A percentile compares a stretch with the other conserved stretches of the same genome.
Evolutionary conservation across 2,888 invertebrate genomes (phyloP).

Genomic region (Calameuta pallipes): DNA sequence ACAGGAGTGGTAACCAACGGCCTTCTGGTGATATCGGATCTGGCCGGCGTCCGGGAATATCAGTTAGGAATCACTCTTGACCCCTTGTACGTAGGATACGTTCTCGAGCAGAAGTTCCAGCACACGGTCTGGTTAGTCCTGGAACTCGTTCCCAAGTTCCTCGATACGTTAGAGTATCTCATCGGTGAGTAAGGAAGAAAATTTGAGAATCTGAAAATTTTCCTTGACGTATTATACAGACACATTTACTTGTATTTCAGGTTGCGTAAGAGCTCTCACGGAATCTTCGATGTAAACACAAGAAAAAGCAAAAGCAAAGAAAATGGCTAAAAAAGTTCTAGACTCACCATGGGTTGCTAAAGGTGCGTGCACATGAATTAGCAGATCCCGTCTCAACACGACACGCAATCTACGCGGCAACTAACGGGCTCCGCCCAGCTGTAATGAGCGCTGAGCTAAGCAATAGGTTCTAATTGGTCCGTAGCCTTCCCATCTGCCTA

Average conservation of each 20-base stretch:
- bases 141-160: not conserved
- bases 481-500: conserved; percentile 1
- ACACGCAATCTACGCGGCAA: conserved; percentile 19
- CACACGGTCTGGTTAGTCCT: not conserved
- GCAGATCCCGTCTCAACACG: conserved; percentile 12
- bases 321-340: not conserved
- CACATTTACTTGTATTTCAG: not conserved
- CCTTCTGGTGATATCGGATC: conserved; percentile 59
- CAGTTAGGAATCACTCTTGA: conserved; percentile 46
- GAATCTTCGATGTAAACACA: not conserved
- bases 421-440: conserved; percentile 26
- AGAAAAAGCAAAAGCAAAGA: not conserved
- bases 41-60: conserved; percentile 50
- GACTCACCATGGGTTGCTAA: not conserved
- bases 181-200: not conserved
- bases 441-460: conserved; percentile 26
- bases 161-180: not conserved
- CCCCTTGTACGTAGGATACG: conserved; percentile 20
- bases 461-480: conserved; percentile 32
- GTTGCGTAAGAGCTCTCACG: not conserved
- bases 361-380: conserved; percentile 21
- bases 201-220: not conserved
- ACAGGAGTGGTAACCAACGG: conserved; percentile 60
- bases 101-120: not conserved
- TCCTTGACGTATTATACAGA: not conserved